Conservation (phyloP, 2,797 vertebrate species). For the Anguilla anguilla region DNA sequence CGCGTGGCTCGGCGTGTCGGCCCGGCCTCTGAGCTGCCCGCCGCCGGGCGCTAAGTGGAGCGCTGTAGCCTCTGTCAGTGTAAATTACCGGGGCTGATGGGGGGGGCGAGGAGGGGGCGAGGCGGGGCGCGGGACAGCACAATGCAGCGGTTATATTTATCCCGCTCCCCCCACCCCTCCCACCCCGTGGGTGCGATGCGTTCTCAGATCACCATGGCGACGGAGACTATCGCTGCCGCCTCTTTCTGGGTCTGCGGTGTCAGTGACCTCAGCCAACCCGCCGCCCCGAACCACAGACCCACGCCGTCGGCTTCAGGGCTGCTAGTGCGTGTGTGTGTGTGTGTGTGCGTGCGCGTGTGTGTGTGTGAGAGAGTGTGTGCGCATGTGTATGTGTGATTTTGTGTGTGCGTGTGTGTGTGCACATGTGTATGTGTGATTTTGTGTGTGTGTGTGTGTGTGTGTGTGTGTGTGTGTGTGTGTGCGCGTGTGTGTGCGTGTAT, state of each 20-base stretch:
- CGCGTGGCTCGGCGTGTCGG: not conserved
- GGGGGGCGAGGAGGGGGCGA: not conserved
- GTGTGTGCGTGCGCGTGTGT: not conserved
- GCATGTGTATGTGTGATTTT: not conserved
- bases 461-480: no score
- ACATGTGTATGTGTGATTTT: not conserved
- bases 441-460: no score
- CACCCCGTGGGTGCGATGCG: not conserved
- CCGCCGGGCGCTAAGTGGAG: not conserved
- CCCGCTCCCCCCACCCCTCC: not conserved
- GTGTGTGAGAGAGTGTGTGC: not conserved
- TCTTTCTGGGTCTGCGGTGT: not conserved
- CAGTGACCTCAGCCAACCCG: not conserved
- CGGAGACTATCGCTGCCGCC: not conserved
- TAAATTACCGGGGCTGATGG: not conserved
- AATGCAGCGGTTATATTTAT: not conserved
- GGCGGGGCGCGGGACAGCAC: not conserved
- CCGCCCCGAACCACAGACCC: not conserved
- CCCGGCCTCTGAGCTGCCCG: not conserved
- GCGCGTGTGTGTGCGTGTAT: no score
- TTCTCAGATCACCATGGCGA: constrained; percentile 8
- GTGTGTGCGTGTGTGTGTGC: not conserved
- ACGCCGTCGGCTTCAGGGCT: not conserved
- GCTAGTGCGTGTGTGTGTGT: not conserved
- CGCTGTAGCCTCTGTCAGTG: not conserved